Conservation (phyloP, 2,113 vertebrate genomes). For the Synodontis membranacea region DNA sequence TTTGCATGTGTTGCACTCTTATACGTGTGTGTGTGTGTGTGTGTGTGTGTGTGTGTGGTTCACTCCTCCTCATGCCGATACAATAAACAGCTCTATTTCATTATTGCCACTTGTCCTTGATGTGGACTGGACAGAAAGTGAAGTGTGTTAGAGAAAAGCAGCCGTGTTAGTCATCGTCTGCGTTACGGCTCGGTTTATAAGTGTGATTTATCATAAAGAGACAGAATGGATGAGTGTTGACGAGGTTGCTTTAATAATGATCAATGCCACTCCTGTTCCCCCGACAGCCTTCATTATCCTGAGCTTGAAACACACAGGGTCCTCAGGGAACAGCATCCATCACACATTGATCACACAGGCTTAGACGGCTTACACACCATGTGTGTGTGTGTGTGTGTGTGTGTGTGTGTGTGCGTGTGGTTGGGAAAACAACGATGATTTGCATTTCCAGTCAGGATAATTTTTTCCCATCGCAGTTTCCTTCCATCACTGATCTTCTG, state of each 20-base stretch:
- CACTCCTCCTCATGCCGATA: slow-evolving; percentile 17
- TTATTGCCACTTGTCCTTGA: slow-evolving; percentile 32
- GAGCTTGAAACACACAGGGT: slow-evolving; percentile 21
- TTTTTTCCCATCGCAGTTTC: slow-evolving; percentile 8
- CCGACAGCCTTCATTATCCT: slow-evolving; percentile 45
- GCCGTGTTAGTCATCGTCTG: slow-evolving; percentile 26
- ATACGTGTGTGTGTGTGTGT: background rate
- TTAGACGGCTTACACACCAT: background rate
- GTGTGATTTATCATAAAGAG: slow-evolving; percentile 39
- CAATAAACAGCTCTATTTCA: background rate
- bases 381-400: background rate
- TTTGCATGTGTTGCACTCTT: background rate
- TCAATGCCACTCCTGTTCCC: slow-evolving; percentile 31
- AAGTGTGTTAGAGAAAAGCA: background rate
- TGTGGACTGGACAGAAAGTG: background rate
- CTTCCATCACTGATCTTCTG: background rate
- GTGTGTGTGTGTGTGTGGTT: background rate
- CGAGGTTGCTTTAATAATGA: slow-evolving; percentile 47
- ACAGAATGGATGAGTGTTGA: slow-evolving; percentile 21
- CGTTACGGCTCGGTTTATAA: background rate
- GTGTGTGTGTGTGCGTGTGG: background rate
- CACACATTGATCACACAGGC: slow-evolving; percentile 4
- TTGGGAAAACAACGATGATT: slow-evolving; percentile 7
- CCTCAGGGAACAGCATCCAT: slow-evolving; percentile 14
- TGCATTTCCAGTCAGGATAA: slow-evolving; percentile 39